A percentile compares a stretch with the other conserved stretches of the same genome.
Evolutionary conservation across 2,113 vertebrate genomes (phyloP).

Genomic region (Alouatta palliata): DNA sequence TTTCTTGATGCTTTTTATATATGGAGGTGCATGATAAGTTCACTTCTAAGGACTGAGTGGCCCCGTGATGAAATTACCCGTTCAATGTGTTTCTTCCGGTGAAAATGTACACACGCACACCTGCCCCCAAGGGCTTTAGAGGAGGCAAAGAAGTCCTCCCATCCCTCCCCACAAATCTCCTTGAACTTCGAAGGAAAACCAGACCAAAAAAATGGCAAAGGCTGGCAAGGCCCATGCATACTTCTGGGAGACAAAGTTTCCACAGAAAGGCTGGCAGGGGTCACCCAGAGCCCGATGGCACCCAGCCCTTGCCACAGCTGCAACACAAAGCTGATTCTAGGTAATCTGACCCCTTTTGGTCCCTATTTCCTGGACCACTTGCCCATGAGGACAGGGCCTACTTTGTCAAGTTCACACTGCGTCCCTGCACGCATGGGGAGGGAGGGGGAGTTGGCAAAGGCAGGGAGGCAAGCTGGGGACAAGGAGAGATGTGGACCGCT

Average conservation of each 20-base stretch:
- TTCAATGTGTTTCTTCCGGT: background rate
- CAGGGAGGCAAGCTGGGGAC: too few species aligned
- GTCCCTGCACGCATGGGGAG: too few species aligned
- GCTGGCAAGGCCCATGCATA: background rate
- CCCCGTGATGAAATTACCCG: background rate
- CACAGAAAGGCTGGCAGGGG: background rate
- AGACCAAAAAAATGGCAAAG: background rate
- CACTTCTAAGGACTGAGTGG: background rate
- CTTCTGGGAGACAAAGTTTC: background rate
- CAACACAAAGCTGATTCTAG: too few species aligned
- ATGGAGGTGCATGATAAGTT: background rate
- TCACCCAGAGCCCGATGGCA: too few species aligned
- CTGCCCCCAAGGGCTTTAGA: background rate
- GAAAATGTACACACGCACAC: background rate
- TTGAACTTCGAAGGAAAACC: background rate
- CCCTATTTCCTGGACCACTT: too few species aligned
- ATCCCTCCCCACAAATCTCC: background rate
- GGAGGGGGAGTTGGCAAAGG: too few species aligned
- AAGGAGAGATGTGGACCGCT: too few species aligned
- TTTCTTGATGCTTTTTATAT: conserved; percentile 19
- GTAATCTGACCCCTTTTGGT: too few species aligned
- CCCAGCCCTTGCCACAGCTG: too few species aligned
- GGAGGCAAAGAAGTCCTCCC: background rate
- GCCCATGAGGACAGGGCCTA: too few species aligned
- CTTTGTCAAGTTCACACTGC: too few species aligned